A percentile compares a stretch with the other conserved stretches of the same genome.
Evolutionary conservation across 1,140 invertebrate species (phyloP).

Genomic region (Diabrotica undecimpunctata): DNA sequence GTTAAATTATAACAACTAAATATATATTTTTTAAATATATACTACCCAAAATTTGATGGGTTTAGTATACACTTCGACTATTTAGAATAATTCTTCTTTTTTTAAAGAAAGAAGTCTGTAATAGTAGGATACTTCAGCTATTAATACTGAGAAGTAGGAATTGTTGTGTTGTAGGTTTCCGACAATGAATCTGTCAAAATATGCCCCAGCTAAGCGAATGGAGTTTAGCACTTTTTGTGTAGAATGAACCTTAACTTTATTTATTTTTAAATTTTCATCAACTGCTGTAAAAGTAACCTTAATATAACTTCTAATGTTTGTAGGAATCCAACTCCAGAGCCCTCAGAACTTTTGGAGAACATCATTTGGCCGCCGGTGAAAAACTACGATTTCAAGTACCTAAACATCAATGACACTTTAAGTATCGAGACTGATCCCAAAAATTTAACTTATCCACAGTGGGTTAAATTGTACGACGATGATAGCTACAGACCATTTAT

Average conservation of each 20-base stretch:
- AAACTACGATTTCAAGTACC: constrained; percentile 12
- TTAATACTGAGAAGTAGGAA: no score
- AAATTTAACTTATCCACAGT: constrained; percentile 61
- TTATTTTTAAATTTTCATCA: neutral
- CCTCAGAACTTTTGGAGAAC: constrained; percentile 14
- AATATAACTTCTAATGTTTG: neutral
- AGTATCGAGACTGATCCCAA: constrained; percentile 17
- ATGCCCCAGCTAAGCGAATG: no score
- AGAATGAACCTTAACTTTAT: neutral
- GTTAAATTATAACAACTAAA: no score
- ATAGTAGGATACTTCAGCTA: no score
- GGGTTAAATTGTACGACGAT: neutral
- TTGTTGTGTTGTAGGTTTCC: no score
- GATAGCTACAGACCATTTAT: neutral
- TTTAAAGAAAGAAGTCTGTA: no score
- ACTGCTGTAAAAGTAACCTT: neutral
- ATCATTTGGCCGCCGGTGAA: constrained; percentile 13
- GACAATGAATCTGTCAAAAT: no score
- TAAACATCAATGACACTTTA: constrained; percentile 20
- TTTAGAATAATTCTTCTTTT: no score
- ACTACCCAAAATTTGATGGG: no score
- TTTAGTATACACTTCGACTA: no score
- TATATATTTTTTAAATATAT: no score
- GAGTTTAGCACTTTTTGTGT: no score
- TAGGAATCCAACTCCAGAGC: constrained; percentile 15